Percentiles rank a stretch among this genome's conserved stretches.
These are phyloP conservation scores for Hydractinia symbiolongicarpus DNA, from an alignment of 30 jellyfish, hydroid and myxozoan genomes.

Conservation along the genomic window DNA sequence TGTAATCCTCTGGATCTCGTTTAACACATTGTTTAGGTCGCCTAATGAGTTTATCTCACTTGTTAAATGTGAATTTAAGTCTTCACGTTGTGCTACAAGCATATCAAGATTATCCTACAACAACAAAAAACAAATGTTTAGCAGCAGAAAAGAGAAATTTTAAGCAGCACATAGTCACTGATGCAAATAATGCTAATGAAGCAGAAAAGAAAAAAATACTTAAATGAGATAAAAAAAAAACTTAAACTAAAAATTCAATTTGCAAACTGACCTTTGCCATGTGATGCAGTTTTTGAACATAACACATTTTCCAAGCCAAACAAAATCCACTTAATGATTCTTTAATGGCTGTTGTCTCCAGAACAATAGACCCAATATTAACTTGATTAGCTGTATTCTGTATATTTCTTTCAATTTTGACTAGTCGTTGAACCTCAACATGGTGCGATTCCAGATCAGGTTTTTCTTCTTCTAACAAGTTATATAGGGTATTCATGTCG, in stretches of 20 bases:
- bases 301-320: conserved; percentile 76
- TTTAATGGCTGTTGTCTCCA: conserved; percentile 53
- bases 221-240: no score
- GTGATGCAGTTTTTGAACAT: conserved; percentile 58
- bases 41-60: conserved; percentile 53
- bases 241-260: not conserved
- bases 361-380: conserved; percentile 36
- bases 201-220: not conserved
- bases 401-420: conserved; percentile 40
- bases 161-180: not conserved
- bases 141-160: not conserved
- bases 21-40: conserved; percentile 54
- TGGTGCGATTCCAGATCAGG: conserved; percentile 60
- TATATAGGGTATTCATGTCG: conserved; percentile 51
- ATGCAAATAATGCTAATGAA: not conserved
- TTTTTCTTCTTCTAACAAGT: conserved; percentile 46
- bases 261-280: conserved; percentile 39
- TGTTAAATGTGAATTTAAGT: conserved; percentile 48
- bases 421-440: conserved; percentile 66
- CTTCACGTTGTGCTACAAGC: conserved; percentile 50
- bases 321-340: conserved; percentile 65
- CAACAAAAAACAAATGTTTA: not conserved
- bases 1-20: conserved; percentile 50
- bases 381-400: conserved; percentile 37
- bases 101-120: conserved; percentile 46